Percentiles rank a stretch among this genome's conserved stretches.
Evolutionary conservation across 2,888 invertebrate genomes (phyloP).

Genomic region (Pristionchus exspectatus): DNA sequence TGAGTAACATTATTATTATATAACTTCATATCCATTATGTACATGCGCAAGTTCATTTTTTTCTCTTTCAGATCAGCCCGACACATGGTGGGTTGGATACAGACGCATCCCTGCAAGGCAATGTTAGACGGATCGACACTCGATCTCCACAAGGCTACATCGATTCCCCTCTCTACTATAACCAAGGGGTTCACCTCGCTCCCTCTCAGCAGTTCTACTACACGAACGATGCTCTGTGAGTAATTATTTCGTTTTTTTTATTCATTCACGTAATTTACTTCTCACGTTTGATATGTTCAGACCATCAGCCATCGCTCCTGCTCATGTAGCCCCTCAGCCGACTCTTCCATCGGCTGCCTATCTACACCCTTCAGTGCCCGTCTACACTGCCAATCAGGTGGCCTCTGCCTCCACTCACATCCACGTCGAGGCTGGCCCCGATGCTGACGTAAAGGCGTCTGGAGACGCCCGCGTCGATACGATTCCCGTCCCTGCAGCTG

Average conservation of each 20-base stretch:
- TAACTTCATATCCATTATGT: background rate
- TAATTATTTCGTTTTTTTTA: background rate
- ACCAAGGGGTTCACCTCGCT: slow-evolving; percentile 55
- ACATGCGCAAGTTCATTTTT: background rate
- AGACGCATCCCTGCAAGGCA: slow-evolving; percentile 50
- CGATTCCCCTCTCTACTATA: slow-evolving; percentile 54
- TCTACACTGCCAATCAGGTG: slow-evolving; percentile 50
- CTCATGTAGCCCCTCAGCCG: slow-evolving; percentile 51
- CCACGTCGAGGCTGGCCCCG: slow-evolving; percentile 55
- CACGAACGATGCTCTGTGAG: slow-evolving; percentile 45
- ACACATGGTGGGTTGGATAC: slow-evolving; percentile 54
- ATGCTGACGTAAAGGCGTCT: slow-evolving; percentile 55
- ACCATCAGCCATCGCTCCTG: slow-evolving; percentile 46
- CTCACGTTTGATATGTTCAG: background rate
- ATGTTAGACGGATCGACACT: slow-evolving; percentile 54
- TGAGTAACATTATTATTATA: background rate
- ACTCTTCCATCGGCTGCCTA: background rate
- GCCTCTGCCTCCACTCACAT: slow-evolving; percentile 56
- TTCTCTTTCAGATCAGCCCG: slow-evolving; percentile 41
- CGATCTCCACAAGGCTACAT: slow-evolving; percentile 53
- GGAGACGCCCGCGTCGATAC: slow-evolving; percentile 56
- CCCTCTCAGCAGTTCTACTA: slow-evolving; percentile 47
- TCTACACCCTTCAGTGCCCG: slow-evolving; percentile 54
- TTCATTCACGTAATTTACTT: background rate
- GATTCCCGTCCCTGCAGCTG: slow-evolving; percentile 53